Conservation (phyloP, 2,888 invertebrate species). For the Drosophila subquinaria region DNA sequence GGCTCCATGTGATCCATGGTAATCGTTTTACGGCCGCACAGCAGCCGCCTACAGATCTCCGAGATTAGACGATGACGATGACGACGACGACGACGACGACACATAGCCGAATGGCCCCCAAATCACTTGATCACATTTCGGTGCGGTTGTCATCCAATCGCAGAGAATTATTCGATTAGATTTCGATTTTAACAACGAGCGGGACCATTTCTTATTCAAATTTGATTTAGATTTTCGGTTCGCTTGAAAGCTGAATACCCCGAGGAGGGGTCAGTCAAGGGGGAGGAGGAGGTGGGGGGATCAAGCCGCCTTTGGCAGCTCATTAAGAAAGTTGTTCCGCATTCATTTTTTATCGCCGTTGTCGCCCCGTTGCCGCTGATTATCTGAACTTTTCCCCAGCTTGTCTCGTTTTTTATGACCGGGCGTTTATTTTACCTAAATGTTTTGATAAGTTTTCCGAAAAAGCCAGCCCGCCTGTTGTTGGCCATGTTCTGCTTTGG, state of each 20-base stretch:
- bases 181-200: conserved; percentile 40
- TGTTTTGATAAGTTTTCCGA: conserved; percentile 73
- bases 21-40: conserved; percentile 76
- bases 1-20: conserved; percentile 30
- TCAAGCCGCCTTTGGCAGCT: conserved; percentile 75
- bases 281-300: neutral
- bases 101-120: conserved; percentile 38
- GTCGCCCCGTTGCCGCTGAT: conserved; percentile 71
- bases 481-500: conserved; percentile 50
- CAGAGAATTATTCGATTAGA: conserved; percentile 55
- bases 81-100: conserved; percentile 48
- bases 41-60: conserved; percentile 75
- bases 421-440: conserved; percentile 78
- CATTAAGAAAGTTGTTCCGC: conserved; percentile 79
- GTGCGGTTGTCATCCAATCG: conserved; percentile 64
- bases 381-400: conserved; percentile 67
- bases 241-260: neutral
- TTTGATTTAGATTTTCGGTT: conserved; percentile 68
- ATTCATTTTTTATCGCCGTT: conserved; percentile 76
- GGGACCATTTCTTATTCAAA: conserved; percentile 74
- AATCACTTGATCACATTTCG: conserved; percentile 70
- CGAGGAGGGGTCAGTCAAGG: neutral
- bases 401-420: conserved; percentile 67
- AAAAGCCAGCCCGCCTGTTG: conserved; percentile 35
- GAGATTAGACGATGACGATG: conserved; percentile 60